Evolutionary conservation across 1,140 invertebrate species (phyloP).

Genomic region (Thaumatotibia leucotreta): DNA sequence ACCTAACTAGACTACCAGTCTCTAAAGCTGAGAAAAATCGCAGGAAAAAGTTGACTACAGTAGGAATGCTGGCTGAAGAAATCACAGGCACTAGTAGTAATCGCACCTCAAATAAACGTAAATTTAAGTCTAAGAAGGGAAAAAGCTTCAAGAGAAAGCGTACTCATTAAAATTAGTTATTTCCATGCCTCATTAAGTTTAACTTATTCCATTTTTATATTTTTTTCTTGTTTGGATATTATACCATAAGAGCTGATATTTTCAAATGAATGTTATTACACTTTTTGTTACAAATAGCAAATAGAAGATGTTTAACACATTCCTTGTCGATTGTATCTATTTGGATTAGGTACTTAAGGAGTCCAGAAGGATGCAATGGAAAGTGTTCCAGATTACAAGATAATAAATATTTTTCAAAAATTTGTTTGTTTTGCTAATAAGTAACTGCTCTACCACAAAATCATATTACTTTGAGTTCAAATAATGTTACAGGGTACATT

Average conservation of each 20-base stretch:
- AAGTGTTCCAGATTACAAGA: no score
- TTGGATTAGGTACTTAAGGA: no score
- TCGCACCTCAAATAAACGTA: constrained; percentile 78
- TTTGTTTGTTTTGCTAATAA: neutral
- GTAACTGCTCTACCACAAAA: neutral
- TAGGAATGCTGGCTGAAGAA: constrained; percentile 88
- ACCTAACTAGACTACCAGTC: constrained; percentile 91
- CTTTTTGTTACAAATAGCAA: no score
- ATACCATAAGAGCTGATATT: neutral
- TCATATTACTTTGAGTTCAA: neutral
- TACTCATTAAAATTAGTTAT: constrained; percentile 45
- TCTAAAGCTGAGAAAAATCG: constrained; percentile 92
- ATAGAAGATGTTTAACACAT: no score
- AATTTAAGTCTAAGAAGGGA: constrained; percentile 75
- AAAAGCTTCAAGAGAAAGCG: constrained; percentile 72
- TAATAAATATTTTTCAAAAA: neutral
- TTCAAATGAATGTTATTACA: neutral
- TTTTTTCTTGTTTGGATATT: neutral
- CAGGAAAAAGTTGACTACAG: constrained; percentile 84
- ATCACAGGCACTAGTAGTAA: constrained; percentile 78
- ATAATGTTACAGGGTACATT: constrained; percentile 2
- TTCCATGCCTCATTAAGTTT: neutral
- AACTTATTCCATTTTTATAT: neutral
- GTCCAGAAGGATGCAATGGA: no score
- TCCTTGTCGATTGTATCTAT: no score